Base-by-base conservation (phyloP, 1,140 invertebrate species). In the Bilobella aurantiaca region DNA sequence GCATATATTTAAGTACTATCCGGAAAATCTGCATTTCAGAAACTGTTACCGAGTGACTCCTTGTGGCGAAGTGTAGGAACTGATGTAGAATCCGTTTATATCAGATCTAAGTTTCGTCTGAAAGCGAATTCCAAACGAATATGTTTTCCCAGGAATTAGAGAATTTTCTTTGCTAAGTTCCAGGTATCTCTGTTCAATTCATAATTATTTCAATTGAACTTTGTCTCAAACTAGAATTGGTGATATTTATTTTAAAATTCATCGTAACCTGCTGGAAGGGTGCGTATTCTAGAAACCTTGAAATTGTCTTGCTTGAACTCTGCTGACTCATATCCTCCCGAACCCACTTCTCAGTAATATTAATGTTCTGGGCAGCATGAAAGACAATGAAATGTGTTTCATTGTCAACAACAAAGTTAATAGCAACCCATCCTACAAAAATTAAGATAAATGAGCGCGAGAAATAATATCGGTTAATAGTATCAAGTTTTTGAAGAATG, bases 71-170 rank as follows among this genome's bases (percentile, higher is more conserved):
- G 85, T 84, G 73, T 95, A 96, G 70, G 87, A 89, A 71, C 91
- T 91, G 21, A 94, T 81, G 79, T 96, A 97, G 81, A 97, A 95
- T 1, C 94, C 95, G 75, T 91, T 85, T 65, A 93, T 82, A 73
- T 89, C 87, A 57, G 83, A 85, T 67, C 84, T 85, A 56, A 96
- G 78, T 69, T 84, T 84, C 8, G 88, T 89, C 64, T 87, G 85
- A 79, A 92, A 96, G 67, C 87, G 83, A 58, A 96, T 80, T 70
- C 85, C 86, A n/a, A 96, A 75, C 0, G 87, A 88, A 74, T 95
- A 92, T 77, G 91, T 90, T 64, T 83, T 85, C 69, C 84, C 85
- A 68, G 85, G 85, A 1, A 66, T 30, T 28, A 82, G 72, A 14
- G 69, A 31, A 14, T 67, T 66, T 84, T 82, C 73, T 87, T 87